Percentiles rank a stretch among this genome's conserved stretches.
Evolutionary conservation across 2,113 vertebrate species (phyloP).

Genomic region (Plecturocebus donacophilus): DNA sequence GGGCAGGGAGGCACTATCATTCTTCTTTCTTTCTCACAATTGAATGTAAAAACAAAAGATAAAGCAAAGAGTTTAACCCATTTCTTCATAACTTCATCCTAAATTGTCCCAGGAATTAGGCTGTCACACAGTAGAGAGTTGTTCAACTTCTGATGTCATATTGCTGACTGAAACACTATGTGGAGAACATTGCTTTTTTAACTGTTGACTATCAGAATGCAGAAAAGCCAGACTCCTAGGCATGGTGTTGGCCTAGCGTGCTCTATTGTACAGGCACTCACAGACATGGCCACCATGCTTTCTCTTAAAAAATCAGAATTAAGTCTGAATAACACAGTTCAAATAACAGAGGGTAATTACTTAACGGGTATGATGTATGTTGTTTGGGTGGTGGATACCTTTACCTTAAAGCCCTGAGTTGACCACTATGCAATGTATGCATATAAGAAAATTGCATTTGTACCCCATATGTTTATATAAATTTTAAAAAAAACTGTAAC

Average conservation of each 20-base stretch:
- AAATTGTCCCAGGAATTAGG: background rate
- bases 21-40: background rate
- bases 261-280: background rate
- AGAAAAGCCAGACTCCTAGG: background rate
- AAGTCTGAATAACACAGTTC: background rate
- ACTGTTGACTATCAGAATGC: background rate
- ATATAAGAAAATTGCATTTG: too few species aligned
- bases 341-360: background rate
- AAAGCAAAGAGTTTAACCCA: background rate
- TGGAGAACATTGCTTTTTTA: background rate
- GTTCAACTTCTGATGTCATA: background rate
- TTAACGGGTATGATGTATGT: too few species aligned
- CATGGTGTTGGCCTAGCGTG: background rate
- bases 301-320: background rate
- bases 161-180: background rate
- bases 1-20: background rate
- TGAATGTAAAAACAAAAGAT: background rate
- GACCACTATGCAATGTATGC: too few species aligned
- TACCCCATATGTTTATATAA: too few species aligned
- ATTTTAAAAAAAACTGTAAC: too few species aligned
- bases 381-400: too few species aligned
- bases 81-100: background rate
- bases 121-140: background rate
- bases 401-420: too few species aligned
- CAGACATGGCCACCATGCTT: background rate